Evolutionary conservation across 2,888 invertebrate genomes (phyloP).

Genomic region (Carpatolechia fugitivella): DNA sequence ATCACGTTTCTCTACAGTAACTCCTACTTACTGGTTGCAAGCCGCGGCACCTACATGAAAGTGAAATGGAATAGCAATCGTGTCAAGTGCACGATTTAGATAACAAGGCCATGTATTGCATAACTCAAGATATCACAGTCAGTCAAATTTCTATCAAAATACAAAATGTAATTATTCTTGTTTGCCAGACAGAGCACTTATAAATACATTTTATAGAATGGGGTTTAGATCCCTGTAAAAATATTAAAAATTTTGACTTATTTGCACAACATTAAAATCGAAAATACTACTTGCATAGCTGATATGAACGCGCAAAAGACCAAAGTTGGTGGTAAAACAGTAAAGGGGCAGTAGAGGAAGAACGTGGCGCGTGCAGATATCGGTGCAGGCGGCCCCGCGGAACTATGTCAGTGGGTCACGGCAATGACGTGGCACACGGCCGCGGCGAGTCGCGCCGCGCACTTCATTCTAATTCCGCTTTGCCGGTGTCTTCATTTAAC

Average conservation of each 20-base stretch:
- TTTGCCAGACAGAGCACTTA: no score
- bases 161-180: neutral
- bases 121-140: conserved; percentile 41
- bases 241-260: no score
- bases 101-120: conserved; percentile 75
- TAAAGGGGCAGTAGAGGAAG: conserved; percentile 60
- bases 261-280: no score
- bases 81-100: conserved; percentile 79
- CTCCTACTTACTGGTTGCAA: neutral
- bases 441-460: conserved; percentile 65
- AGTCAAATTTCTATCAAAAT: conserved; percentile 22
- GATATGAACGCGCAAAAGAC: neutral
- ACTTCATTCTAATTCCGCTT: conserved; percentile 78
- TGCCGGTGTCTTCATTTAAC: conserved; percentile 61
- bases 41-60: conserved; percentile 63
- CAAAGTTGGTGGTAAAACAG: conserved; percentile 31
- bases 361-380: conserved; percentile 69
- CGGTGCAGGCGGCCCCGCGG: conserved; percentile 79
- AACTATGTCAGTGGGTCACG: conserved; percentile 85
- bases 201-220: neutral
- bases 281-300: no score
- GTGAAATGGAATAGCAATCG: conserved; percentile 77
- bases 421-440: conserved; percentile 81
- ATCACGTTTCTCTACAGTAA: neutral
- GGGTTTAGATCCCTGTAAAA: no score